phyloP scores from a whole-genome alignment of 2,888 invertebrate species.

The Tiliacea aurago region DNA sequence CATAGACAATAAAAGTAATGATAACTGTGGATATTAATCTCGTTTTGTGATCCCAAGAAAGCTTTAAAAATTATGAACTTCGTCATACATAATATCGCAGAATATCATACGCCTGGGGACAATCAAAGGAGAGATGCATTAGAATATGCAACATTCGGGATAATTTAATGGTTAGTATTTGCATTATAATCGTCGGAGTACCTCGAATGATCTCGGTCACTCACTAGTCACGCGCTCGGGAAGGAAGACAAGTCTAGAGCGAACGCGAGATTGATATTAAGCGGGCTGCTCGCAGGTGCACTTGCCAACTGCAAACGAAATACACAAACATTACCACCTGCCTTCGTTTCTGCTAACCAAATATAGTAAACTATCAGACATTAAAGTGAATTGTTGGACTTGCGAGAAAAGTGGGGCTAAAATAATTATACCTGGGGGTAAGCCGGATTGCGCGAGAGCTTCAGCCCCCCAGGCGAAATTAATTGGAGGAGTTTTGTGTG shows the following conservation, averaged over 20 bases:
- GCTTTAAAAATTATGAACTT: conserved; percentile 2
- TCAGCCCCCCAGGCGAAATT: background rate
- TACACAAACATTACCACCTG: conserved; percentile 37
- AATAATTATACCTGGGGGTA: background rate
- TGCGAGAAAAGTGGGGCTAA: no score
- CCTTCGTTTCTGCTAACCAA: conserved; percentile 18
- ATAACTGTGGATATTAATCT: background rate
- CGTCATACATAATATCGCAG: conserved; percentile 8
- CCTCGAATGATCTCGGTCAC: conserved; percentile 50
- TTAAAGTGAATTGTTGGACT: background rate
- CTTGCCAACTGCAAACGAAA: conserved; percentile 61
- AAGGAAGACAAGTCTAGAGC: conserved; percentile 52
- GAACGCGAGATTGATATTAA: conserved; percentile 47
- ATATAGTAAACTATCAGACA: background rate
- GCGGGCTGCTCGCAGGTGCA: conserved; percentile 47
- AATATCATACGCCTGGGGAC: conserved; percentile 35
- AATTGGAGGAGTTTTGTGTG: background rate
- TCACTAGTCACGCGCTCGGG: conserved; percentile 46
- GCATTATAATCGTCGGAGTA: conserved; percentile 41
- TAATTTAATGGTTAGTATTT: conserved; percentile 2
- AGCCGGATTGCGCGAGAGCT: background rate
- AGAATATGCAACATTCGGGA: conserved; percentile 12
- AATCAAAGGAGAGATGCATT: conserved; percentile 38
- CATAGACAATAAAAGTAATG: background rate
- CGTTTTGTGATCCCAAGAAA: conserved; percentile 16